phyloP scores from a whole-genome alignment of 2,797 vertebrate genomes.

The Epinephelus coioides region DNA sequence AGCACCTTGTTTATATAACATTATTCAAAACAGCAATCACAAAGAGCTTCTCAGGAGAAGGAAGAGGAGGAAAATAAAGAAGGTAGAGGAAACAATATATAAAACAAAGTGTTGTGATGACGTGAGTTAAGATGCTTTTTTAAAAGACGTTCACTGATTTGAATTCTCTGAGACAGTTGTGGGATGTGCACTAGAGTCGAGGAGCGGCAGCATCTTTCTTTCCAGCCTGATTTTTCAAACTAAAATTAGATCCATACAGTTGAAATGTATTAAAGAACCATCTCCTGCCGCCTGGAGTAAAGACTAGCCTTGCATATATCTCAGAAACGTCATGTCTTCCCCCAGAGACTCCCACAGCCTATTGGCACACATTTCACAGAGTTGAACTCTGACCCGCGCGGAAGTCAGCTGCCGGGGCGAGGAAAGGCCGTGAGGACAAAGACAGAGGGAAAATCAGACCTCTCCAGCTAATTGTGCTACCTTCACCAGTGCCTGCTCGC shows the following conservation, averaged over 20 bases:
- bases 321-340: constrained; percentile 33
- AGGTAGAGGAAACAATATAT: neutral
- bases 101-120: neutral
- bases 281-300: constrained; percentile 1
- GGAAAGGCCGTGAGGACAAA: constrained; percentile 46
- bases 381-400: constrained; percentile 56
- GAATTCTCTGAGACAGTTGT: neutral
- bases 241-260: neutral
- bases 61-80: neutral
- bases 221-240: neutral
- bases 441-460: constrained; percentile 34
- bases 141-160: neutral
- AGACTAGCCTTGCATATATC: constrained; percentile 27
- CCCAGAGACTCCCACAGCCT: constrained; percentile 46
- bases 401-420: constrained; percentile 38
- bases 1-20: neutral
- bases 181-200: neutral
- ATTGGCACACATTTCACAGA: constrained; percentile 67
- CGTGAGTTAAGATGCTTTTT: neutral
- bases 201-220: neutral
- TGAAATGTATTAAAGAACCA: neutral
- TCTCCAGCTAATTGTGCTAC: constrained; percentile 61
- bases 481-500: constrained; percentile 29
- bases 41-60: neutral
- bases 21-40: neutral